Percentiles rank a stretch among this genome's conserved stretches.
Conservation (phyloP, 92 coral and sea anemone species). For the Zoanthus sansibaricus region DNA sequence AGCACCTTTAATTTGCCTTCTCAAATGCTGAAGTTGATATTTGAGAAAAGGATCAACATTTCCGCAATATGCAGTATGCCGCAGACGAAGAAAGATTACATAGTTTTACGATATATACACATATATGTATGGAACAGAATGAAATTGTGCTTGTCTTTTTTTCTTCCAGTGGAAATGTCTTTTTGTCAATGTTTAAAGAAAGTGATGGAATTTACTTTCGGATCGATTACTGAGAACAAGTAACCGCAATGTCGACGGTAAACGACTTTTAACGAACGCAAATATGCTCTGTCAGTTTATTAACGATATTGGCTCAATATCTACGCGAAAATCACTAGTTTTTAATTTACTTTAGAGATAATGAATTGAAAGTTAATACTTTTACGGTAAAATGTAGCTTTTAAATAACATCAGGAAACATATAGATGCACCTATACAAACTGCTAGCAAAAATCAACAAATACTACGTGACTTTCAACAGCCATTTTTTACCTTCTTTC, state of each 20-base stretch:
- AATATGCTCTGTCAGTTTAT: not conserved
- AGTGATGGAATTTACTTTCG: not conserved
- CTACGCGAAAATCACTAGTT: not conserved
- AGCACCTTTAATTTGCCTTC: no score
- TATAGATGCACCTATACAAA: not conserved
- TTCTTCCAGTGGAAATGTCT: not conserved
- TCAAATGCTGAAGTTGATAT: no score
- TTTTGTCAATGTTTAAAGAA: not conserved
- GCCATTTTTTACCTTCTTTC: slow-evolving; percentile 2
- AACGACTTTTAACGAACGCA: no score
- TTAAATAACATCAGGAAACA: not conserved
- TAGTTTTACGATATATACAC: no score
- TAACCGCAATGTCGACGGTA: not conserved
- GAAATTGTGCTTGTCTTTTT: not conserved
- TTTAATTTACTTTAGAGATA: not conserved
- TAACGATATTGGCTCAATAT: not conserved
- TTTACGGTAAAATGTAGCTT: not conserved
- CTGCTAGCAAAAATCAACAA: not conserved
- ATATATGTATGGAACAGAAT: not conserved
- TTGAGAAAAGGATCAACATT: no score
- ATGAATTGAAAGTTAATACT: not conserved
- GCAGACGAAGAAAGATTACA: no score
- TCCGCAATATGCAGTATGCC: no score
- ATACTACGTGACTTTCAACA: not conserved
- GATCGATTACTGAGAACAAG: not conserved